Evolutionary conservation across 2,113 vertebrate species (phyloP).

Genomic region (human): GRCh38 chr4:16065001-16065500

Average conservation of each 20-base stretch:
- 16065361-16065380: not conserved
- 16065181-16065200: not conserved
- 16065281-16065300: not conserved
- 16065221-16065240: not conserved
- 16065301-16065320: not conserved
- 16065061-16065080: not conserved
- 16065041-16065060: not conserved
- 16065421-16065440: not conserved
- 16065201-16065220: not conserved
- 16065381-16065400: not conserved
- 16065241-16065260: not conserved
- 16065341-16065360: not conserved
- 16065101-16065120: not conserved
- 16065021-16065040: not conserved
- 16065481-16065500: not conserved
- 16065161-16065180: no score
- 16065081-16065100: rapidly evolving
- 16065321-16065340: not conserved
- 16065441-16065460: not conserved
- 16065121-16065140: not conserved
- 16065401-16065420: not conserved
- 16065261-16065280: not conserved
- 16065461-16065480: rapidly evolving
- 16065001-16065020: not conserved
- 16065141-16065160: not conserved